phyloP scores from a whole-genome alignment of 2,113 vertebrate species.

The Arvicanthis niloticus region DNA sequence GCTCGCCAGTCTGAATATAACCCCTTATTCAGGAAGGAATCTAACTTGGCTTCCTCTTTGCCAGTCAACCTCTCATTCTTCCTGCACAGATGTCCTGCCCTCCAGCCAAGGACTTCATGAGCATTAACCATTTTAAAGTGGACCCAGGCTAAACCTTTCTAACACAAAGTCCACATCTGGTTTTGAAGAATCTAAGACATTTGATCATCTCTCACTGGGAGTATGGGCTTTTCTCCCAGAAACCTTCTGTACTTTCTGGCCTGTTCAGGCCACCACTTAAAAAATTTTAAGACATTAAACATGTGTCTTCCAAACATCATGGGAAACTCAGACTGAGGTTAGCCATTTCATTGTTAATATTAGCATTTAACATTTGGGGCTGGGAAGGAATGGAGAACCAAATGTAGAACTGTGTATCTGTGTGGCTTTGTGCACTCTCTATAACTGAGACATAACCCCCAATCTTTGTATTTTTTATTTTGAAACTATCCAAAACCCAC shows the following conservation, averaged over 20 bases:
- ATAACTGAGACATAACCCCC: not conserved
- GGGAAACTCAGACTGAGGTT: not conserved
- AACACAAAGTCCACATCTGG: conserved; percentile 30
- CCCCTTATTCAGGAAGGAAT: too few relatives aligned
- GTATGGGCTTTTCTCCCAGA: not conserved
- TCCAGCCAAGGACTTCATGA: conserved; percentile 1
- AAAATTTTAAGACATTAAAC: conserved; percentile 14
- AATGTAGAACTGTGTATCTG: too few relatives aligned
- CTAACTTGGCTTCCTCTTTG: not conserved
- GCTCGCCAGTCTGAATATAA: not conserved
- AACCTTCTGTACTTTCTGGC: not conserved
- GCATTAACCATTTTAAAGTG: conserved; percentile 6
- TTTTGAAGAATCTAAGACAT: conserved; percentile 19
- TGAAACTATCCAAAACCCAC: not conserved
- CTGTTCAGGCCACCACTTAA: not conserved
- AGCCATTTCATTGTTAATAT: not conserved
- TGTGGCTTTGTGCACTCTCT: not conserved
- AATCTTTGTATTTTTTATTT: not conserved
- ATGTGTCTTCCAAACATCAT: not conserved
- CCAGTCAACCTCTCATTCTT: not conserved
- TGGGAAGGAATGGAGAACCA: not conserved
- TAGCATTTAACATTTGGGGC: not conserved
- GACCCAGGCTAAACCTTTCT: not conserved
- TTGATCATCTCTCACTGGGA: conserved; percentile 50
- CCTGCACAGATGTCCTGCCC: not conserved